Evolutionary conservation across 2,888 invertebrate genomes (phyloP), one percentile per base, ranked within the genome.

Genomic region (Latrodectus elegans): DNA sequence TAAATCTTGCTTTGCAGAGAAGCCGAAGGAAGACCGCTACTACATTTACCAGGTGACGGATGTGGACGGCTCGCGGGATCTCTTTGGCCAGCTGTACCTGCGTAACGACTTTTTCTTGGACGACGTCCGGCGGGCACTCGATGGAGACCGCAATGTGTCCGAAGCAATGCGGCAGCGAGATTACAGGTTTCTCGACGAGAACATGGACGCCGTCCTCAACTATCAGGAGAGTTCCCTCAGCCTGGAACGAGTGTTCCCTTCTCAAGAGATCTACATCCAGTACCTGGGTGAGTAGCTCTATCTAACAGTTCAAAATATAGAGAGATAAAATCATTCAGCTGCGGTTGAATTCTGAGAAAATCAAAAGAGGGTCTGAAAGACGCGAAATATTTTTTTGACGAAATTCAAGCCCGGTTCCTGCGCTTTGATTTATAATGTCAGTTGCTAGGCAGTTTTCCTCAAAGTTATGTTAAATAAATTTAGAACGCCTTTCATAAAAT

Each of bases 251-350:
- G 73, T 90, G n/a, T 90, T 88, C 74, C 90, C 90, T 26, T 77
- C 89, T 12, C 90, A 90, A n/a, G 90, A 87, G 8, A 90, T 90
- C 12, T 89, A 90, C 51, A 88, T 90, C 15, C 89, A 88, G 55
- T 83, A 85, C 12, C 22, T 81, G 55, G 72, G 86, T 86, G 71
- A 74, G 87, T 83, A 55, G 49, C 38, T 38, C 38, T 38, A 22
- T 38, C 4, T 0, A 38, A 38, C 38, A 2, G 38, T 38, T 6
- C 0, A 38, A 38, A 38, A 38, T 6, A 38, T 38, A 1, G 6
- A 38, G 4, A 38, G 38, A 1, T 38, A 2, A 38, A 38, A 38
- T 38, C 38, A 1, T 38, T 38, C 6, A 38, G 38, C 38, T 1
- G 38, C 6, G 4, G 6, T 38, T 38, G 6, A 38, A 38, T 38